phyloP scores from a whole-genome alignment of 2,113 vertebrate genomes.

The Eurypyga helias region DNA sequence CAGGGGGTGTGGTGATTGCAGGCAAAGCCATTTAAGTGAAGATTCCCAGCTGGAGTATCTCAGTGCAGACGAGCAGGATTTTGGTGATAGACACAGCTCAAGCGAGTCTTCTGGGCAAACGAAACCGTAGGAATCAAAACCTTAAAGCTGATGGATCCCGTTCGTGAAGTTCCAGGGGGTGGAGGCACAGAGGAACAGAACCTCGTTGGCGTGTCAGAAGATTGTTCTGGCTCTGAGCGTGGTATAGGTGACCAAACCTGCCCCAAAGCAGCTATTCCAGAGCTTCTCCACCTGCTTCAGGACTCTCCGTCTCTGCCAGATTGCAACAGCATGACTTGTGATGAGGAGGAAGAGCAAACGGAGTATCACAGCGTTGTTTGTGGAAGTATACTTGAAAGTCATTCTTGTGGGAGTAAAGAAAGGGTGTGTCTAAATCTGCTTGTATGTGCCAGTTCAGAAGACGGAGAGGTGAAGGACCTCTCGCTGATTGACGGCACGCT shows the following conservation, averaged over 20 bases:
- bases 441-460: background rate
- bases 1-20: background rate
- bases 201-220: background rate
- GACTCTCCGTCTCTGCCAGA: background rate
- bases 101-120: background rate
- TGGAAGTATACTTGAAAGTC: background rate
- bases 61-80: constrained; percentile 44
- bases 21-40: background rate
- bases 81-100: background rate
- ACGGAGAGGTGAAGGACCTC: background rate
- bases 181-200: background rate
- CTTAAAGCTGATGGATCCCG: background rate
- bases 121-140: background rate
- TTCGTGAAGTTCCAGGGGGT: background rate
- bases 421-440: background rate
- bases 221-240: background rate
- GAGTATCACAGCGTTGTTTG: background rate
- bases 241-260: background rate
- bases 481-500: background rate
- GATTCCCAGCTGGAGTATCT: constrained; percentile 68
- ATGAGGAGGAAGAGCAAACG: background rate
- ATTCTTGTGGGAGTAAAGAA: background rate
- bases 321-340: background rate
- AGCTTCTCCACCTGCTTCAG: background rate
- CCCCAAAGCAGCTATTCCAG: background rate